A percentile compares a stretch with the other conserved stretches of the same genome.
phyloP scores from a whole-genome alignment of 2,888 invertebrate genomes.

The Drosophila mercatorum region DNA sequence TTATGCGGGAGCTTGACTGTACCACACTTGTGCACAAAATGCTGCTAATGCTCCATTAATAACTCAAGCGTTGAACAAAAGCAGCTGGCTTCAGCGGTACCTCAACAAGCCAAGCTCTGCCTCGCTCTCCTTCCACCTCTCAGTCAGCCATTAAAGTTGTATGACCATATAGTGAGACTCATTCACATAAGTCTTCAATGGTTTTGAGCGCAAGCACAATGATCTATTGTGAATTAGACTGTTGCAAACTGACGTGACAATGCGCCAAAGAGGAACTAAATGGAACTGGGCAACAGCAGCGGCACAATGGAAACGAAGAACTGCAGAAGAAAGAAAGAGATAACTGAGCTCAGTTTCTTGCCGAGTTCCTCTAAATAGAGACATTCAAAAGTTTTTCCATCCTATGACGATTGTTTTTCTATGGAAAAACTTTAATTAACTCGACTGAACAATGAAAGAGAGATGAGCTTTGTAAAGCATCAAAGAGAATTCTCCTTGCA shows the following conservation, averaged over 20 bases:
- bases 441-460: neutral
- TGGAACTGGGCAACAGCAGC: neutral
- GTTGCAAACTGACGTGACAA: conserved; percentile 52
- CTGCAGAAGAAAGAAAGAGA: neutral
- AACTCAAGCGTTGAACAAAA: conserved; percentile 75
- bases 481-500: conserved; percentile 32
- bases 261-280: conserved; percentile 20
- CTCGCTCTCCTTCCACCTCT: neutral
- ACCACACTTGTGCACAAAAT: conserved; percentile 48
- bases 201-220: conserved; percentile 35
- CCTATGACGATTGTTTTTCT: neutral
- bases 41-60: conserved; percentile 73
- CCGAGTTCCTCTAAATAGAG: neutral
- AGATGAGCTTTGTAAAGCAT: neutral
- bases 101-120: neutral
- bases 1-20: conserved; percentile 47
- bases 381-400: conserved; percentile 1
- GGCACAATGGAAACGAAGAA: conserved; percentile 1
- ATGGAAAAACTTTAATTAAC: conserved; percentile 15
- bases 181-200: conserved; percentile 29
- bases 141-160: conserved; percentile 32
- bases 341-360: neutral
- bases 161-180: conserved; percentile 18
- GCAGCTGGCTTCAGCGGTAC: conserved; percentile 13
- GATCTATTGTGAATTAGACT: conserved; percentile 60